phyloP scores from a whole-genome alignment of 2,888 invertebrate species.

The Mythimna vitellina region DNA sequence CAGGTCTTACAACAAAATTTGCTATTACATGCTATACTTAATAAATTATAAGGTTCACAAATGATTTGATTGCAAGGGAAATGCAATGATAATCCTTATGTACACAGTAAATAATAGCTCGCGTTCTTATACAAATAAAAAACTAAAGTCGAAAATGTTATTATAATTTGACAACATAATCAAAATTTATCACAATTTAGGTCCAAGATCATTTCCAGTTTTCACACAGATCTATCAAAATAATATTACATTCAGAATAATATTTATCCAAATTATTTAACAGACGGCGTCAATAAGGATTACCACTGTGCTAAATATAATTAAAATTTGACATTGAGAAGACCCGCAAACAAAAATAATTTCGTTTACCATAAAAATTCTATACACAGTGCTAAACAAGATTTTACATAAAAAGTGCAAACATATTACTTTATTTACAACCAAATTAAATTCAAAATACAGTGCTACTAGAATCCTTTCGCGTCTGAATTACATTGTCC shows the following conservation, averaged over 20 bases:
- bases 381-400: conserved; percentile 23
- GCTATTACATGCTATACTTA: conserved; percentile 53
- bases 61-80: conserved; percentile 2
- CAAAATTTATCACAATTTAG: too few relatives aligned
- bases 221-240: background rate
- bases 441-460: conserved; percentile 21
- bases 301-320: conserved; percentile 20
- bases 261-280: background rate
- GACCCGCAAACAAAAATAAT: conserved; percentile 13
- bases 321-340: conserved; percentile 23
- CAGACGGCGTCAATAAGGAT: conserved; percentile 14
- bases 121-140: background rate
- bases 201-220: background rate
- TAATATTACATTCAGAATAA: background rate
- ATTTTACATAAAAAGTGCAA: conserved; percentile 14
- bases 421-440: conserved; percentile 27
- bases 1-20: conserved; percentile 42
- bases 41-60: conserved; percentile 35
- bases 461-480: background rate
- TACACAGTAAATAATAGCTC: background rate
- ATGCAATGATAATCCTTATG: conserved; percentile 27
- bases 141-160: background rate
- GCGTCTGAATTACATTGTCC: too few relatives aligned
- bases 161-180: background rate
- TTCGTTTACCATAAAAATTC: conserved; percentile 13